Percentiles rank a stretch among this genome's conserved stretches.
These are phyloP conservation scores for Psittacula derbiana DNA, from an alignment of 2,797 vertebrate genomes.

Conservation along the genomic window DNA sequence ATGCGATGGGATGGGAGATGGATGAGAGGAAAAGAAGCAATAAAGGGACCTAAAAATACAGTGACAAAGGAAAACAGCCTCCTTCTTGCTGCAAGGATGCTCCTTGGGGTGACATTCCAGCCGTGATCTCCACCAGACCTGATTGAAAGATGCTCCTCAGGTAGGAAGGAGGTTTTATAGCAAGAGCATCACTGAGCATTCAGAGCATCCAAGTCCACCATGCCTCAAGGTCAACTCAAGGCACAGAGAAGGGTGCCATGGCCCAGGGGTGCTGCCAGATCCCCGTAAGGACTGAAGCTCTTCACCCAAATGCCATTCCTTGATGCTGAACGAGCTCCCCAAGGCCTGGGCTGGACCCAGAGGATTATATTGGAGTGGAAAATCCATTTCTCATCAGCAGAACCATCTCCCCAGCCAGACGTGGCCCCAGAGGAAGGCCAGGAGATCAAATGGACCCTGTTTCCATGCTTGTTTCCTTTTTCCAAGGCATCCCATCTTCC, in stretches of 20 bases:
- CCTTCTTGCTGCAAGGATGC: background rate
- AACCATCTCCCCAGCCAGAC: background rate
- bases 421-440: background rate
- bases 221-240: background rate
- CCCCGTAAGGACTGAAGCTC: background rate
- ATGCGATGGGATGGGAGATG: background rate
- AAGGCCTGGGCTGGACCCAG: background rate
- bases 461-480: background rate
- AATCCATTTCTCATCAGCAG: constrained; percentile 2
- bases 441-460: background rate
- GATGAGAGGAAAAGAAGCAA: background rate
- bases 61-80: background rate
- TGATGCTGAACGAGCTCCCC: fast-evolving
- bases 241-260: fast-evolving
- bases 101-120: background rate
- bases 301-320: background rate
- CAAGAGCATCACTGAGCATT: background rate
- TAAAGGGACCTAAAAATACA: background rate
- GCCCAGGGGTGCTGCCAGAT: background rate
- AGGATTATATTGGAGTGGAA: background rate
- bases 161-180: background rate
- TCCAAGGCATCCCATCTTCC: background rate
- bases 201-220: fast-evolving
- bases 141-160: fast-evolving
- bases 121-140: background rate